Base-by-base conservation (phyloP, 2,888 invertebrate genomes). In the Rhamnusium bicolor region DNA sequence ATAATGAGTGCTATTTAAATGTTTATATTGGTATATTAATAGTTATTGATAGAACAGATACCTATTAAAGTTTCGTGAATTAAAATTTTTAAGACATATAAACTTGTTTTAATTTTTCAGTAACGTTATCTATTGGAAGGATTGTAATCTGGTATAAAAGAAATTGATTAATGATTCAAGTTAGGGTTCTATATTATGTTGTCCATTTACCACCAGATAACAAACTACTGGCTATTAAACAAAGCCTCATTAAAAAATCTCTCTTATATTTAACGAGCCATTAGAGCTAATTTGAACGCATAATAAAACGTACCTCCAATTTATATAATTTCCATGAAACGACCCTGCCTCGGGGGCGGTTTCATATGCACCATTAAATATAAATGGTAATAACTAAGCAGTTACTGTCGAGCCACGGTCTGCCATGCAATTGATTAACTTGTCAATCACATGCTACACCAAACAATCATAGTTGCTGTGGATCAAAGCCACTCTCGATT, bases 371-470 rank as follows among this genome's bases (percentile, higher is more conserved):
- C 60, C 76, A 70, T 76, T 74, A 69, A 74, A 70, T 72, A 74
- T 70, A 66, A 76, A 76, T 72, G 76, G 65, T 76, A 73, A 76
- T 73, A 76, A 76, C 74, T 72, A 66, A 72, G 69, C 73, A 72
- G 63, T 74, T 72, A 72, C 58, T 63, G 61, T 70, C 65, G 68
- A 62, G 47, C 65, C 63, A 46, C 69, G 58, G 40, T 66, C 73
- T 67, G 75, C 71, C 69, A 58, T 76, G 58, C 78, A 74, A 79
- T 79, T 80, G 81, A 82, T 81, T 79, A 76, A 81, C 77, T 83
- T 79, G 80, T 84, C 83, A 82, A 83, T 83, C 83, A 83, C 80
- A 81, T 77, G 73, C 80, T 67, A 49, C 69, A 71, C 68, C 79
- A 79, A 82, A 82, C 80, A 80, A 81, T 79, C 79, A 76, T 80